phyloP scores from a whole-genome alignment of 2,797 vertebrate genomes.

The Parambassis ranga region DNA sequence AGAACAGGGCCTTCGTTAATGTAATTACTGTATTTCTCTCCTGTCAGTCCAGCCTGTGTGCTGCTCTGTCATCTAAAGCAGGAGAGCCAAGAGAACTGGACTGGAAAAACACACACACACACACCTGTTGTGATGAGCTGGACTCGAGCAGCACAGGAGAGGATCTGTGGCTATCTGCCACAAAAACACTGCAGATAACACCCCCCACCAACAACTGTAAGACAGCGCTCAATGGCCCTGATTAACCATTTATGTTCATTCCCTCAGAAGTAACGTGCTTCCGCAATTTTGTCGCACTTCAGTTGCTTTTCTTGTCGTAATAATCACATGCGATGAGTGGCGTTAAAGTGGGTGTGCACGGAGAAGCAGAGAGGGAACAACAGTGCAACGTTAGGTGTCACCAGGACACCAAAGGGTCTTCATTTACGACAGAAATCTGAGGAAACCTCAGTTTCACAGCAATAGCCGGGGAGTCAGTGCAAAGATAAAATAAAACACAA shows the following conservation, averaged over 20 bases:
- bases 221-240: constrained; percentile 46
- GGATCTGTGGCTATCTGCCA: constrained; percentile 28
- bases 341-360: neutral
- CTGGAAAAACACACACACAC: constrained; percentile 25
- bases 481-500: neutral
- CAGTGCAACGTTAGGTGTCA: neutral
- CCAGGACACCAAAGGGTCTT: neutral
- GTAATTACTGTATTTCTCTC: constrained; percentile 19
- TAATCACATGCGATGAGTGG: constrained; percentile 19
- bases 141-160: constrained; percentile 15
- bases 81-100: neutral
- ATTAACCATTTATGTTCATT: constrained; percentile 59
- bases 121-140: constrained; percentile 46
- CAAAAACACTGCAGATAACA: constrained; percentile 7
- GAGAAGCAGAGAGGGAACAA: neutral
- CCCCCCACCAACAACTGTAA: constrained; percentile 16
- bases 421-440: neutral
- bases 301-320: constrained; percentile 39
- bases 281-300: constrained; percentile 38
- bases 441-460: neutral
- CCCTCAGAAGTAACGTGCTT: constrained; percentile 41
- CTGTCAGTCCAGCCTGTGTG: neutral
- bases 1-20: neutral
- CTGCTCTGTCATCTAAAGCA: constrained; percentile 5
- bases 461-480: neutral